Percentiles rank a stretch among this genome's conserved stretches.
Evolutionary conservation across 2,888 invertebrate species (phyloP).

Genomic region (Lordiphosa andalusiaca): DNA sequence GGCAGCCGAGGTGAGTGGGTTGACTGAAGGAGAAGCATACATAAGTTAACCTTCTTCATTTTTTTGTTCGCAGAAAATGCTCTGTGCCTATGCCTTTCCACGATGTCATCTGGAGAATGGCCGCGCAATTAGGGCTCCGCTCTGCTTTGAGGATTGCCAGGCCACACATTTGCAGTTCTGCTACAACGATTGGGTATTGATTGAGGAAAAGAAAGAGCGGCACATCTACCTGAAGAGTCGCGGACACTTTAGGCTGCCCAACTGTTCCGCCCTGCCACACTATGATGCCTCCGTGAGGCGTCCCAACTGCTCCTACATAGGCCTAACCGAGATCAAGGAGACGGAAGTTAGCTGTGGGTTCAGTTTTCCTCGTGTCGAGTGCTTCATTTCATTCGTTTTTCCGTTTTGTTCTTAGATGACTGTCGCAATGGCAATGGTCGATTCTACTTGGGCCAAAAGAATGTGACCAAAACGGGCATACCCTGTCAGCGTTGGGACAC

Average conservation of each 20-base stretch:
- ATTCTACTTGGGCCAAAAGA: slow-evolving; percentile 93
- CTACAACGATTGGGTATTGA: slow-evolving; percentile 94
- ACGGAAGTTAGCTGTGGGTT: slow-evolving; percentile 89
- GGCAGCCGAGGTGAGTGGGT: slow-evolving; percentile 87
- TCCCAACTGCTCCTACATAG: slow-evolving; percentile 90
- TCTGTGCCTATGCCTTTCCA: slow-evolving; percentile 96
- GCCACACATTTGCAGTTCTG: slow-evolving; percentile 95
- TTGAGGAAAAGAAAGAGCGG: slow-evolving; percentile 92
- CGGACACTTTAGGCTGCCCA: slow-evolving; percentile 93
- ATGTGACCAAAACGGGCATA: slow-evolving; percentile 90
- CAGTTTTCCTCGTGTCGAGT: neutral
- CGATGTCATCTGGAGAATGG: slow-evolving; percentile 87
- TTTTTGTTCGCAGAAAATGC: slow-evolving; percentile 86
- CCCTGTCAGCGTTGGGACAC: slow-evolving; percentile 95
- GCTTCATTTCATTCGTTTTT: too few relatives aligned
- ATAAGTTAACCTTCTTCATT: neutral
- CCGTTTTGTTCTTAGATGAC: slow-evolving; percentile 84
- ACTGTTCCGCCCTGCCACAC: slow-evolving; percentile 90
- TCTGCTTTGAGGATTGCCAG: slow-evolving; percentile 96
- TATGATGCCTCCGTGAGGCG: slow-evolving; percentile 84
- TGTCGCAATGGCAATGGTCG: slow-evolving; percentile 93
- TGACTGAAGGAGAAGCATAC: too few relatives aligned
- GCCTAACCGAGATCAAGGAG: slow-evolving; percentile 89
- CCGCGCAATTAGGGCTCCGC: slow-evolving; percentile 86
- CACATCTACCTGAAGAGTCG: slow-evolving; percentile 89